Conservation (phyloP, 2,797 vertebrate species). For the Hafferia zeledoni region DNA sequence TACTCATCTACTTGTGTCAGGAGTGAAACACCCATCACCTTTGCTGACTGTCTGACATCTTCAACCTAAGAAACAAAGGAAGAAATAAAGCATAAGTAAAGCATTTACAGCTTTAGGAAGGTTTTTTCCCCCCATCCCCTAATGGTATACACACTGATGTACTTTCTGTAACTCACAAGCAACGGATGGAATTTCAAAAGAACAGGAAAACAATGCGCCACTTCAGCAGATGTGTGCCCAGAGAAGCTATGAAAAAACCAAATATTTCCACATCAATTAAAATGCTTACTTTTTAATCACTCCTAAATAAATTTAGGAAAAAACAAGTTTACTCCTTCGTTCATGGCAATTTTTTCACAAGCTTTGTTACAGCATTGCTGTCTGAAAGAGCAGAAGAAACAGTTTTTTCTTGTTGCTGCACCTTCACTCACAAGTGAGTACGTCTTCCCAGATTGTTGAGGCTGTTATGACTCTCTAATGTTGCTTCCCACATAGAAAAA, state of each 20-base stretch:
- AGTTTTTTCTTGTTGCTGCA: not conserved
- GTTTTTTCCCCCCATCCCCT: not conserved
- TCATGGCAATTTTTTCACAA: not conserved
- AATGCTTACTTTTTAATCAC: not conserved
- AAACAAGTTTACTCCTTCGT: not conserved
- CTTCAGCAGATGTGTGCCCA: not conserved
- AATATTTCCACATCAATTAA: not conserved
- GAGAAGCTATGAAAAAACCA: not conserved
- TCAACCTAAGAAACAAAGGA: not conserved
- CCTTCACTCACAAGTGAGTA: not conserved
- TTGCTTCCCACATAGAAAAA: not conserved
- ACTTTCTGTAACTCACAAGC: not conserved
- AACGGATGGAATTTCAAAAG: not conserved
- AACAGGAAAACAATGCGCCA: not conserved
- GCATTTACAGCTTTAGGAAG: not conserved
- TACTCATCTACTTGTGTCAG: not conserved
- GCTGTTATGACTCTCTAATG: not conserved
- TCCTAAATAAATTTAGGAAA: not conserved
- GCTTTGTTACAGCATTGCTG: not conserved
- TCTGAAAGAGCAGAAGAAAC: not conserved
- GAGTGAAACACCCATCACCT: not conserved
- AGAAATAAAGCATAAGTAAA: slow-evolving; percentile 2
- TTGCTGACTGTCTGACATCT: not conserved
- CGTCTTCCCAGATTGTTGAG: not conserved
- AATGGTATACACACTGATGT: not conserved